phyloP scores from a whole-genome alignment of 2,888 invertebrate species.

The Nipponacmea schrenckii region DNA sequence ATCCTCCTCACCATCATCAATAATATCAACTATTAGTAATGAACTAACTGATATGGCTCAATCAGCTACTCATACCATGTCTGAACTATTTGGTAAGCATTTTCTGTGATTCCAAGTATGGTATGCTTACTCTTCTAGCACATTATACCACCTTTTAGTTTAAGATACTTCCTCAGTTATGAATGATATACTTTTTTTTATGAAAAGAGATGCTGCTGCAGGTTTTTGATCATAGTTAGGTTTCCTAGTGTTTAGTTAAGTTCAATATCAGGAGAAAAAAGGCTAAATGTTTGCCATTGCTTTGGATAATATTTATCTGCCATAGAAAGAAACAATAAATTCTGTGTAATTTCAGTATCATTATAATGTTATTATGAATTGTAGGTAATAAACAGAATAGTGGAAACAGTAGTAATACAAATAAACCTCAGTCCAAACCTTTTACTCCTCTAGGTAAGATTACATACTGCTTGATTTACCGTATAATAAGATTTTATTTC shows the following conservation, averaged over 20 bases:
- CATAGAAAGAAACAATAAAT: too few relatives aligned
- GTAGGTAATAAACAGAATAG: conserved; percentile 19
- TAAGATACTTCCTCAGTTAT: too few relatives aligned
- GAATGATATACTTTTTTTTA: too few relatives aligned
- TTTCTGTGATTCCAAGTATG: neutral
- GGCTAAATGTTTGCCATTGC: too few relatives aligned
- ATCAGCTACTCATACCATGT: conserved; percentile 88
- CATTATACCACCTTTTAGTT: neutral
- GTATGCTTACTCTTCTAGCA: neutral
- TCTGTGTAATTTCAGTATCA: too few relatives aligned
- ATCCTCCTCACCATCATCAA: conserved; percentile 69
- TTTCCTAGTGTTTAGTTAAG: too few relatives aligned
- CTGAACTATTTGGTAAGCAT: conserved; percentile 87
- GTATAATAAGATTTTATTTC: too few relatives aligned
- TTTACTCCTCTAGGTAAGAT: conserved; percentile 65
- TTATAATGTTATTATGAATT: neutral
- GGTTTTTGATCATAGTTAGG: too few relatives aligned
- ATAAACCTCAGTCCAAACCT: conserved; percentile 50
- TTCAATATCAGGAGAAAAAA: too few relatives aligned
- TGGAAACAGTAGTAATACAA: conserved; percentile 5
- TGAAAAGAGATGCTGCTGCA: too few relatives aligned
- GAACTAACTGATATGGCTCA: conserved; percentile 86
- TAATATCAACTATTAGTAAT: conserved; percentile 90
- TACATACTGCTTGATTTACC: neutral
- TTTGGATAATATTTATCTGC: too few relatives aligned